Percentiles rank a stretch among this genome's conserved stretches.
Conservation (phyloP, 2,888 invertebrate species). For the Achlya flavicornis region DNA sequence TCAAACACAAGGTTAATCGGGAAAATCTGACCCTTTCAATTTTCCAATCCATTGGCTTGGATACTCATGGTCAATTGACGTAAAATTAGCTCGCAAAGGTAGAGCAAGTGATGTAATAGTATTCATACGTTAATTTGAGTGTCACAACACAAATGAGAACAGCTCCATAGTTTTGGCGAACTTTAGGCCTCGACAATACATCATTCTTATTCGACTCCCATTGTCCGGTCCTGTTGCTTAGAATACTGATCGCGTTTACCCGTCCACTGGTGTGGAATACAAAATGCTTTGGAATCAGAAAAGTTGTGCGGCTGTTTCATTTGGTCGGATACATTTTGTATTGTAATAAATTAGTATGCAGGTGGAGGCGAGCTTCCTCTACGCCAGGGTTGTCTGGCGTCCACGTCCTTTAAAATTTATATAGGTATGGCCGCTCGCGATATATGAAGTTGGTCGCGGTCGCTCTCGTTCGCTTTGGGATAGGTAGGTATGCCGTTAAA, state of each 20-base stretch:
- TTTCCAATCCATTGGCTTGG: slow-evolving; percentile 62
- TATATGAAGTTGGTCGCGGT: slow-evolving; percentile 21
- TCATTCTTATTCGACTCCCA: slow-evolving; percentile 67
- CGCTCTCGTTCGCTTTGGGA: slow-evolving; percentile 27
- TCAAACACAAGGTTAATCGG: slow-evolving; percentile 16
- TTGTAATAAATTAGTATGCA: slow-evolving; percentile 73
- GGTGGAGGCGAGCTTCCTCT: slow-evolving; percentile 60
- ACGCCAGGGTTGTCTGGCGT: slow-evolving; percentile 55
- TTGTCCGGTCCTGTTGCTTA: slow-evolving; percentile 47
- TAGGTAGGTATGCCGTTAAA: slow-evolving; percentile 37
- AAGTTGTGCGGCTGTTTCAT: slow-evolving; percentile 38
- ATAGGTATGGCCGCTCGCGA: slow-evolving; percentile 45
- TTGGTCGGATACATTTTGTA: slow-evolving; percentile 52
- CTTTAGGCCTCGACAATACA: slow-evolving; percentile 64
- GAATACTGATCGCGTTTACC: slow-evolving; percentile 69
- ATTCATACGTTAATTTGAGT: slow-evolving; percentile 38
- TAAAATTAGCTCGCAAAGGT: slow-evolving; percentile 41
- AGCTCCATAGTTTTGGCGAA: slow-evolving; percentile 65
- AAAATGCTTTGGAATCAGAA: slow-evolving; percentile 32
- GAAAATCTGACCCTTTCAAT: slow-evolving; percentile 52
- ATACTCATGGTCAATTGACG: slow-evolving; percentile 44
- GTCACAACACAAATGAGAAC: slow-evolving; percentile 39
- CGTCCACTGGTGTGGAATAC: slow-evolving; percentile 39
- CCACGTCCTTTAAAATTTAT: slow-evolving; percentile 65
- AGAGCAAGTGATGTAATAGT: slow-evolving; percentile 45